phyloP scores from a whole-genome alignment of 2,113 vertebrate species.

The Ardeotis arabs region DNA sequence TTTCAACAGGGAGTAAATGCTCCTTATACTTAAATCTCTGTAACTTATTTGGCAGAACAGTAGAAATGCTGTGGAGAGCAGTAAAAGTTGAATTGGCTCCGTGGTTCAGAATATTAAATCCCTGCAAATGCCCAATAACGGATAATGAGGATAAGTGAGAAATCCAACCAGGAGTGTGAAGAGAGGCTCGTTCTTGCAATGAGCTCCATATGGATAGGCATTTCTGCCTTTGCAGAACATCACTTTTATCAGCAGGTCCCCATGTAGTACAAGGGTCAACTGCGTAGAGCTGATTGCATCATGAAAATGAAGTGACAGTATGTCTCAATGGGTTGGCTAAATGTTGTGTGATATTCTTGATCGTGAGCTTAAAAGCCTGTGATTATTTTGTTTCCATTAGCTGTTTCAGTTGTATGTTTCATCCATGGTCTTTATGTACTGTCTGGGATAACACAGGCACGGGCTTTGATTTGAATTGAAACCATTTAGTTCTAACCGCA shows the following conservation, averaged over 20 bases:
- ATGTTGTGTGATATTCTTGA: background rate
- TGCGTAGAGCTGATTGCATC: slow-evolving; percentile 6
- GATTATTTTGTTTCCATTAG: background rate
- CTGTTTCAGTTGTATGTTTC: background rate
- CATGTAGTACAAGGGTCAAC: background rate
- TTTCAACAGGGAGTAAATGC: background rate
- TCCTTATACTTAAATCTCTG: background rate
- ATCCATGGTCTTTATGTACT: background rate
- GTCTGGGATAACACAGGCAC: background rate
- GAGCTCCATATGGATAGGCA: slow-evolving; percentile 62
- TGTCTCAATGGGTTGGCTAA: background rate
- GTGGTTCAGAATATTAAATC: slow-evolving; percentile 17
- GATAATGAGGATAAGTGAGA: slow-evolving; percentile 59
- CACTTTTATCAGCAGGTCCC: slow-evolving; percentile 43
- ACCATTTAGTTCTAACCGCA: background rate
- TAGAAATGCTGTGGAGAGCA: slow-evolving; percentile 24
- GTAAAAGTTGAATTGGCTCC: slow-evolving; percentile 11
- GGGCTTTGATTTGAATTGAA: background rate
- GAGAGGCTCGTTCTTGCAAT: slow-evolving; percentile 34
- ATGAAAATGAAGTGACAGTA: slow-evolving; percentile 20
- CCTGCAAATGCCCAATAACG: slow-evolving; percentile 29
- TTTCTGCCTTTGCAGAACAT: slow-evolving; percentile 46
- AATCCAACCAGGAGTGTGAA: slow-evolving; percentile 54
- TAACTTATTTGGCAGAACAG: background rate
- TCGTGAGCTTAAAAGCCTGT: background rate